Percentiles rank a stretch among this genome's conserved stretches.
Evolutionary conservation across 2,797 vertebrate genomes (phyloP).

Genomic region (Hippocampus kuda): DNA sequence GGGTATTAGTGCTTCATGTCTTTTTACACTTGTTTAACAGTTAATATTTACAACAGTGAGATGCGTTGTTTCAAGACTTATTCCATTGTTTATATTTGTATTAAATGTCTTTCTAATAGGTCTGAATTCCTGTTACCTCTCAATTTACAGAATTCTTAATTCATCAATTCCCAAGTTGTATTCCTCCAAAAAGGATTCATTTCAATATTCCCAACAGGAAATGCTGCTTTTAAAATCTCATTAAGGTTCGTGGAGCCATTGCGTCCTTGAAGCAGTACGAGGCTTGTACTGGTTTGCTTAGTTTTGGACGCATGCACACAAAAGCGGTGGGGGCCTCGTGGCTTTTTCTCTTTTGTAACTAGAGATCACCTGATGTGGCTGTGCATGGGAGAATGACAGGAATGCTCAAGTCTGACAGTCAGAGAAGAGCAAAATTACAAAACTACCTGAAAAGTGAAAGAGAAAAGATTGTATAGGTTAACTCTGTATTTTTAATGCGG

Average conservation of each 20-base stretch:
- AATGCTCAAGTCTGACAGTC: constrained; percentile 41
- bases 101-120: too few relatives aligned
- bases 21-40: too few relatives aligned
- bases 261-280: neutral
- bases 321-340: constrained; percentile 30
- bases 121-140: too few relatives aligned
- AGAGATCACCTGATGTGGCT: constrained; percentile 50
- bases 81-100: too few relatives aligned
- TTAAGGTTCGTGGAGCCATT: too few relatives aligned
- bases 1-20: too few relatives aligned
- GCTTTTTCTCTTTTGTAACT: constrained; percentile 27
- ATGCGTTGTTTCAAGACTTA: too few relatives aligned
- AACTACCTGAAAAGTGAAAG: neutral
- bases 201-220: neutral
- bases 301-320: constrained; percentile 22
- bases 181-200: neutral
- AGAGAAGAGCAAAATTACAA: constrained; percentile 10
- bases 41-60: too few relatives aligned
- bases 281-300: constrained; percentile 5
- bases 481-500: neutral
- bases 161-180: too few relatives aligned
- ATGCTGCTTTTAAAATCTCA: too few relatives aligned
- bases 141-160: too few relatives aligned
- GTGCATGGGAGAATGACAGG: constrained; percentile 44
- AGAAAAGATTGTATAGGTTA: neutral